phyloP scores from a whole-genome alignment of 2,113 vertebrate species.

The Rhea americana region DNA sequence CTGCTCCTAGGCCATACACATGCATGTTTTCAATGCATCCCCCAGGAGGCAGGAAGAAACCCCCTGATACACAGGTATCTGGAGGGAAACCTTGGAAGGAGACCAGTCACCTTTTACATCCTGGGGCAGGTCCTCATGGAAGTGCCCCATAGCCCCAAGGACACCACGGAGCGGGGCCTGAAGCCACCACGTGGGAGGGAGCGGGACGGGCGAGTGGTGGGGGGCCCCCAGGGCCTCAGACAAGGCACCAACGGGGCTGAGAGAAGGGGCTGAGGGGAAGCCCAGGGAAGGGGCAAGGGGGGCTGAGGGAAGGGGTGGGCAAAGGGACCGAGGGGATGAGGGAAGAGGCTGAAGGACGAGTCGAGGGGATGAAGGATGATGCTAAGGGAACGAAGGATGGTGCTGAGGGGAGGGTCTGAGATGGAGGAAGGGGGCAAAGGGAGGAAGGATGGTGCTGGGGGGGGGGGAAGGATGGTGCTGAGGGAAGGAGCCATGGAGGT shows the following conservation, averaged over 20 bases:
- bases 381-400: not conserved
- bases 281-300: not conserved
- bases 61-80: too few species aligned
- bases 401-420: too few species aligned
- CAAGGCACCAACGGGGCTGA: not conserved
- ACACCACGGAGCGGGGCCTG: accelerated
- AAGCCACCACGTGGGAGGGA: too few species aligned
- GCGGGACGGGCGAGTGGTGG: too few species aligned
- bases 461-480: not conserved
- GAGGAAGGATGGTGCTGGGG: not conserved
- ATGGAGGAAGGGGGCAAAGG: not conserved
- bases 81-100: too few species aligned
- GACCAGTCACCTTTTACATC: not conserved
- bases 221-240: not conserved
- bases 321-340: not conserved
- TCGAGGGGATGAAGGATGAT: not conserved
- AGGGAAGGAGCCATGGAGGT: not conserved
- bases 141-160: not conserved
- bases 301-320: too few species aligned
- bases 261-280: not conserved
- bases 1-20: not conserved
- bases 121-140: not conserved
- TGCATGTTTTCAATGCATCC: not conserved
- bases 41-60: not conserved
- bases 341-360: not conserved